phyloP scores from a whole-genome alignment of 1,140 invertebrate genomes.

The Chironomus striatipennis region DNA sequence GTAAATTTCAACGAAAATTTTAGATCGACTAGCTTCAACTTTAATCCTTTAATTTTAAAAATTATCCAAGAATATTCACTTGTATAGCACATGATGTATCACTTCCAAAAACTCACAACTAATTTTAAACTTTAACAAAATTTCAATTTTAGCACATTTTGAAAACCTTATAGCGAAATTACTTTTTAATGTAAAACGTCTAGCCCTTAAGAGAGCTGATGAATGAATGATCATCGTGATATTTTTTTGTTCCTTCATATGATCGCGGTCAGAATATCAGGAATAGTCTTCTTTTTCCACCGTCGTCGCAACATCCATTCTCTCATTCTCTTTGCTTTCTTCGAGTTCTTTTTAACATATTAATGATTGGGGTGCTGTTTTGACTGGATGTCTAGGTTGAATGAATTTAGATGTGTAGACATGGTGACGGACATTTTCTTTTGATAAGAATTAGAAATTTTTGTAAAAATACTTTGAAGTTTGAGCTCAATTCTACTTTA shows the following conservation, averaged over 20 bases:
- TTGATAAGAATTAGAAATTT: too few species aligned
- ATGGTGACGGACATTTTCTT: too few species aligned
- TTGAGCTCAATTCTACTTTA: too few species aligned
- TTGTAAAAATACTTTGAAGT: too few species aligned
- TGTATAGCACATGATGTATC: not conserved
- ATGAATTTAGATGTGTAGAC: too few species aligned
- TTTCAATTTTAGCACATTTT: not conserved
- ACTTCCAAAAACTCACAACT: not conserved
- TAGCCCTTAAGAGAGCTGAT: constrained; percentile 4
- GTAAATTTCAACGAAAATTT: too few species aligned
- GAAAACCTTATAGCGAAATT: not conserved
- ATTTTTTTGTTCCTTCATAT: not conserved
- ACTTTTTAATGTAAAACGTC: not conserved
- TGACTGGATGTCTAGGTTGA: too few species aligned
- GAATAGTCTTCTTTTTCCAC: not conserved
- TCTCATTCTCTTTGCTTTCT: constrained; percentile 12
- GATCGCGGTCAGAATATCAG: not conserved
- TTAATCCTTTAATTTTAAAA: too few species aligned
- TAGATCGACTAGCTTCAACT: too few species aligned
- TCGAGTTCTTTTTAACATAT: not conserved
- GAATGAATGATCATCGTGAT: constrained; percentile 4
- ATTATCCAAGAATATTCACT: not conserved
- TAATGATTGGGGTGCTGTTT: too few species aligned
- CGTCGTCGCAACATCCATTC: constrained; percentile 5
- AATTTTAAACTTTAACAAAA: not conserved